Base-by-base conservation (phyloP, 2,113 vertebrate genomes). In the Cyphomyrus plagiostoma region DNA sequence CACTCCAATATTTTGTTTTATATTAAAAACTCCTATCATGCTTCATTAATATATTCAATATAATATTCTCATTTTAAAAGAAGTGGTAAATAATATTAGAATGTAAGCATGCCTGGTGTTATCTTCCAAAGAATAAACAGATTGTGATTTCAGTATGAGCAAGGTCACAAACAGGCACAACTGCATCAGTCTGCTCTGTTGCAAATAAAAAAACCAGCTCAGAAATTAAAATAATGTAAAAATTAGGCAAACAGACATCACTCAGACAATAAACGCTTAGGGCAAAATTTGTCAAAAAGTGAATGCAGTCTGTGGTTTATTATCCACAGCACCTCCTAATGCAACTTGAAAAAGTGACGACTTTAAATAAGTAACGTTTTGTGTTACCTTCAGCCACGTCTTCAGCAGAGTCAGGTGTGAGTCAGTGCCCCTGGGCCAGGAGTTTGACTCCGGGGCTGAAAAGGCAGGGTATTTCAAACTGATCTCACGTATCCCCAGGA, bases 381-480 rank as follows among this genome's bases (percentile, higher is more conserved):
- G 15, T 46, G 39, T 52, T 92, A 92, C 92, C 91, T 91, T 88
- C 8, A n/a, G 80, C 39, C 62, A 86, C 48, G 86, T 90, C 86
- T 82, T 87, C 3, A 7, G 62, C 50, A 80, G 92, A 92, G 91
- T 42, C 90, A 90, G 50, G 89, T 92, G 89, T 84, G 86, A 85
- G 89, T 89, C 62, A 83, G 87, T 89, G 88, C 77, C 90, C 89
- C 84, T 30, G 10, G 58, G 66, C n/a, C 86, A 82, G 52, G 39
- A 91, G 89, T 93, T 94, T 92, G 91, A 90, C 89, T 91, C 89
- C 90, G 92, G 89, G 92, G 92, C 93, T 91, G 92, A 93, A 93
- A 91, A 91, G 30, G 89, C 91, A 92, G 92, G 90, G 91, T 92
- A 92, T 94, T 93, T 95, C 93, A 94, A 95, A 93, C 92, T 91